A percentile compares a stretch with the other conserved stretches of the same genome.
Evolutionary conservation across 2,888 invertebrate genomes (phyloP).

Genomic region (Pterobdella sp.): DNA sequence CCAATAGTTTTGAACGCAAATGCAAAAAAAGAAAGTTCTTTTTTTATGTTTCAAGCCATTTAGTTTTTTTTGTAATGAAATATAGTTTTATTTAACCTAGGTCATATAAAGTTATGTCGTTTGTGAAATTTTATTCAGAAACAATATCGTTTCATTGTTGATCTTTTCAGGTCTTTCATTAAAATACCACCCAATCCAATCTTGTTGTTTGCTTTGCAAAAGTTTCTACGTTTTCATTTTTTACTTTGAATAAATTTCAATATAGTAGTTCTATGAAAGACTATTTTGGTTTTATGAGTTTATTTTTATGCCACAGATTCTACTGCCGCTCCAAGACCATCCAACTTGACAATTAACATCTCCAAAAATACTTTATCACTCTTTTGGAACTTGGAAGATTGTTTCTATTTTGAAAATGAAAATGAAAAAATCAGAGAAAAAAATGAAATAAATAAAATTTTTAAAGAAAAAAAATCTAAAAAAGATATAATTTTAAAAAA

Average conservation of each 20-base stretch:
- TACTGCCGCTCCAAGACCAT: not conserved
- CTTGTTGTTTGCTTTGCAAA: not conserved
- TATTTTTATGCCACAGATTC: not conserved
- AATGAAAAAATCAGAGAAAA: not conserved
- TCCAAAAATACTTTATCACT: not conserved
- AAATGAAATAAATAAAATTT: not conserved
- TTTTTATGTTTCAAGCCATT: too few relatives aligned
- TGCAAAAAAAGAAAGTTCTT: too few relatives aligned
- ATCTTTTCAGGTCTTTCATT: too few relatives aligned
- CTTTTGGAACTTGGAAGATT: not conserved
- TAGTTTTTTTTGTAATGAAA: too few relatives aligned
- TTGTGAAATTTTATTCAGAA: too few relatives aligned
- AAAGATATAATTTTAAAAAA: not conserved
- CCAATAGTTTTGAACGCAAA: too few relatives aligned
- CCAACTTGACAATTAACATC: not conserved
- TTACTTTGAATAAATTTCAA: not conserved
- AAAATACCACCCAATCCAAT: too few relatives aligned
- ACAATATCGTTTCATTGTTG: too few relatives aligned
- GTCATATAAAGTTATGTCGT: too few relatives aligned
- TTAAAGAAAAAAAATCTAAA: not conserved
- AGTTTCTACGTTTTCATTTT: not conserved
- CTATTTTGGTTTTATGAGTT: not conserved
- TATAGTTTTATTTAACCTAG: too few relatives aligned
- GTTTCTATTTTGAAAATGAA: not conserved
- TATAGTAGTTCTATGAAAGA: not conserved